phyloP scores from a whole-genome alignment of 2,888 invertebrate species.

The Lathronympha strigana region DNA sequence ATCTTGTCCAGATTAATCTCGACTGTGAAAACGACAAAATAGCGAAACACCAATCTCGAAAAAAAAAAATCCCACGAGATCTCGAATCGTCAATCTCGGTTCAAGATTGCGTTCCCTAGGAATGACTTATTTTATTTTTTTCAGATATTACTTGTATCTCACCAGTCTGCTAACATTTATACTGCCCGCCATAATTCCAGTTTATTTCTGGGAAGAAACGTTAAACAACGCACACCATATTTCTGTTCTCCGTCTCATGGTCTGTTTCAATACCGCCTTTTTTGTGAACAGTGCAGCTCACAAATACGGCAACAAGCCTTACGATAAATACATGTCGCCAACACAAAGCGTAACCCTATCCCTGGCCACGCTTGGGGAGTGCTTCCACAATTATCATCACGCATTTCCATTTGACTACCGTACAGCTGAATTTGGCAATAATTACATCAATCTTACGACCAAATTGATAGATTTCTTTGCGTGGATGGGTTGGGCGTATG shows the following conservation, averaged over 20 bases:
- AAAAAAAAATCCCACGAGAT: no score
- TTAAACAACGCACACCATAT: background rate
- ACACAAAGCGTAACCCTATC: no score
- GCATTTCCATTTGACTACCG: slow-evolving; percentile 8
- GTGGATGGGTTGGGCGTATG: background rate
- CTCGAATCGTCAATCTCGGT: no score
- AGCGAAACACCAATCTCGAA: no score
- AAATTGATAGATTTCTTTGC: background rate
- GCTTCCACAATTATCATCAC: slow-evolving; percentile 21
- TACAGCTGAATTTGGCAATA: slow-evolving; percentile 6
- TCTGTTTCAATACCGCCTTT: background rate
- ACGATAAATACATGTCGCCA: background rate
- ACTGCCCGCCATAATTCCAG: background rate
- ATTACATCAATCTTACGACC: background rate
- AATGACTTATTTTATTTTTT: background rate
- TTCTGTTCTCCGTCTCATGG: background rate
- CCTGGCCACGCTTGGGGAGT: no score
- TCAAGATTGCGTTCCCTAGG: background rate
- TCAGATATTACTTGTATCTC: background rate
- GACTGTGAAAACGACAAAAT: no score
- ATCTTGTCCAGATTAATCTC: no score
- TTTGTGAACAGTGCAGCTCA: slow-evolving; percentile 7
- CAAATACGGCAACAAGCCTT: slow-evolving; percentile 7
- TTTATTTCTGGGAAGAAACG: slow-evolving; percentile 8
- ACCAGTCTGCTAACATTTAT: background rate